These are phyloP conservation scores for Molorchus minor DNA, from an alignment of 2,888 invertebrate species.

Conservation along the genomic window DNA sequence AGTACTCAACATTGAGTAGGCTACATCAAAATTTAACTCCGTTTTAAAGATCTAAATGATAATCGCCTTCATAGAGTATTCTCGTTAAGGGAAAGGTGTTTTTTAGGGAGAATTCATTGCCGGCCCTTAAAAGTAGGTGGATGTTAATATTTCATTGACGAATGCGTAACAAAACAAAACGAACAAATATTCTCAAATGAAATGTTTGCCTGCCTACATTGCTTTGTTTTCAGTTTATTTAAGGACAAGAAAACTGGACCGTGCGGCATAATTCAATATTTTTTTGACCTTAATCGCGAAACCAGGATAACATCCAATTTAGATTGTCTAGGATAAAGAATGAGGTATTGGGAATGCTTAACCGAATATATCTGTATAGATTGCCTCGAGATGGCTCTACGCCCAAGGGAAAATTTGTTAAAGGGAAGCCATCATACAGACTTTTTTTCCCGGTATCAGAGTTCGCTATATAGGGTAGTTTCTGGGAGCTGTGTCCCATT, in stretches of 20 bases:
- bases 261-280: not conserved
- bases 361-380: conserved; percentile 46
- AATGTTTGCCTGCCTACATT: no score
- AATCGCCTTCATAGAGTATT: no score
- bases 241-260: not conserved
- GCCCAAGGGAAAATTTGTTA: conserved; percentile 18
- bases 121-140: no score
- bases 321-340: conserved; percentile 33
- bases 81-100: no score
- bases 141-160: no score
- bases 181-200: no score
- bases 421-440: conserved; percentile 13
- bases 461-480: conserved; percentile 4
- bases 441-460: conserved; percentile 3
- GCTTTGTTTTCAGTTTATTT: conserved; percentile 7
- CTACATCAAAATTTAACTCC: no score
- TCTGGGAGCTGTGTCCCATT: conserved; percentile 2
- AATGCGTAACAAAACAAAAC: no score
- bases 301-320: conserved; percentile 37
- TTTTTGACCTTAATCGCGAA: conserved; percentile 20
- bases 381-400: conserved; percentile 37
- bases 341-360: conserved; percentile 38
- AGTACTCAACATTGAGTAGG: no score
- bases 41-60: no score
- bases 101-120: no score